Percentiles rank a stretch among this genome's conserved stretches.
Conservation (phyloP, 2,797 vertebrate species). For the Threskiornis aethiopicus region DNA sequence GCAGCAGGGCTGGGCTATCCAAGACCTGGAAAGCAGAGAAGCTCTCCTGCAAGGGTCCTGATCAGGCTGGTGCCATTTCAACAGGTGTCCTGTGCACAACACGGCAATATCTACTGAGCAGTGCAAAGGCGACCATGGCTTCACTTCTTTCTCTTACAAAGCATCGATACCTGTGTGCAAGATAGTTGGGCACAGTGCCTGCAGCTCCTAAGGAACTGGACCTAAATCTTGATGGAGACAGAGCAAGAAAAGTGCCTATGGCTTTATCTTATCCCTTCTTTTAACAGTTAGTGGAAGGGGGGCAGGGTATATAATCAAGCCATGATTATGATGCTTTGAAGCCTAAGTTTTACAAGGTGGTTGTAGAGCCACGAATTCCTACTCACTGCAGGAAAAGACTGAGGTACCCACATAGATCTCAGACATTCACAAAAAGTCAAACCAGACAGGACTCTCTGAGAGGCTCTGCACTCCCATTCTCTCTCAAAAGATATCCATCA, state of each 20-base stretch:
- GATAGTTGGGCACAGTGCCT: not conserved
- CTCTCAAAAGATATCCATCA: not conserved
- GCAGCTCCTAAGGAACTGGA: not conserved
- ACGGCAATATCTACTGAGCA: not conserved
- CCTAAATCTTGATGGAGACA: not conserved
- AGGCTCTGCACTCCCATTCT: not conserved
- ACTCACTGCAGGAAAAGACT: not conserved
- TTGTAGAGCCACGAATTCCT: not conserved
- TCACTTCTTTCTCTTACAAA: not conserved
- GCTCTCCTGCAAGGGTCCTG: not conserved
- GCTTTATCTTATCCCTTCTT: not conserved
- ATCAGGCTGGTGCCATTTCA: not conserved
- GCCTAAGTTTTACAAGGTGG: not conserved
- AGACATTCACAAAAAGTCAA: not conserved
- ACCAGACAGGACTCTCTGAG: not conserved
- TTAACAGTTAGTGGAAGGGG: not conserved
- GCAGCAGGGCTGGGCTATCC: not conserved
- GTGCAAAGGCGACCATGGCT: rapidly evolving
- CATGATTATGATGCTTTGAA: not conserved
- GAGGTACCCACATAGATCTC: not conserved
- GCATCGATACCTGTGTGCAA: not conserved
- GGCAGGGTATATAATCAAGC: not conserved
- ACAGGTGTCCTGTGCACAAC: not conserved
- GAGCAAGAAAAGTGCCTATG: not conserved
- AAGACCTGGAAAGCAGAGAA: not conserved